Base-by-base conservation (phyloP, 1,140 invertebrate species). In the Hestina assimilis region DNA sequence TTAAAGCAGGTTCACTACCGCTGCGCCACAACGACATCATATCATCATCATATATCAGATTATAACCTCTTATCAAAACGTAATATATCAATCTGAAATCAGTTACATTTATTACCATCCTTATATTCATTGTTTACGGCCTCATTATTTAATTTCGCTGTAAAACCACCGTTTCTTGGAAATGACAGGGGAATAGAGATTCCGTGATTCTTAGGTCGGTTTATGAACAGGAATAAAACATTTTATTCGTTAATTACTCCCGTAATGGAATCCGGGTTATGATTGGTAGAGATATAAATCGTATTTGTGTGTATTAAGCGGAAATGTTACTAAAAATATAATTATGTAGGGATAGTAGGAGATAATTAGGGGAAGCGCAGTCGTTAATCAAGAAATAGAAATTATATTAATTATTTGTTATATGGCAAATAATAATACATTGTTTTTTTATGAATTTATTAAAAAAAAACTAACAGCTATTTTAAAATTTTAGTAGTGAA, bases 291-390 rank as follows among this genome's bases (percentile, higher is more conserved):
- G 48, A 53, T 53, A 60, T 52, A 59, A 59, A 14, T 43, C 8
- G 40, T 45, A 28, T 20, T 48, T 42, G 21, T 59, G 42, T 59
- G 42, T 50, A 47, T 78, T 70, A 59, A 72, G 66, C 77, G 79
- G 75, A 83, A 79, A 77, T 55, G 67, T 57, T 46, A 63, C 66
- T 80, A 82, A 80, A 75, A 75, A 54, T 64, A 75, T 80, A 82
- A 83, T 81, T 81, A 81, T 66, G 72, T 69, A 72, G 21, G 55
- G 72, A 66, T 72, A 60, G 58, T 51, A 60, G 63, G 61, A 29
- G 69, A 75, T 81, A 80, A 80, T 79, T 59, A 47, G 42, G 17
- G 35, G 9, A 26, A 19, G 24, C 1, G 48, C 31, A 53, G 42
- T 40, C 57, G 53, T 48, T 0, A 40, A 23, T 14, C 21, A 42